phyloP scores from a whole-genome alignment of 2,797 vertebrate genomes.

The Paedocypris micromegethes region DNA sequence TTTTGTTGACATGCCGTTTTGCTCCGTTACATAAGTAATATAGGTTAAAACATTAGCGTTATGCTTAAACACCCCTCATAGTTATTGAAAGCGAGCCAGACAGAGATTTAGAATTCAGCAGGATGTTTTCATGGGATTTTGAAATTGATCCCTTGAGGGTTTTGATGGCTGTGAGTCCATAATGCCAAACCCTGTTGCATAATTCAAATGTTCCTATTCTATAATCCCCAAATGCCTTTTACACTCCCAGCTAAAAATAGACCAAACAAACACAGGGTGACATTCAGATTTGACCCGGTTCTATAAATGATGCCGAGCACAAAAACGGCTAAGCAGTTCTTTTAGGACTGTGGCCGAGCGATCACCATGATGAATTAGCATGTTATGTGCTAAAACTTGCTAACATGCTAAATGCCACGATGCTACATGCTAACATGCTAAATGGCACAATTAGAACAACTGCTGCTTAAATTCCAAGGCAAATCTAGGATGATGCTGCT shows the following conservation, averaged over 20 bases:
- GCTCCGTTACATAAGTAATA: conserved; percentile 19
- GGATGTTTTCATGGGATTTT: conserved; percentile 36
- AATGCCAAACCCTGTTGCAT: conserved; percentile 60
- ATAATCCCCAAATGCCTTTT: conserved; percentile 70
- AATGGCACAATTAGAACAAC: conserved; percentile 30
- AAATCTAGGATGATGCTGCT: conserved; percentile 12
- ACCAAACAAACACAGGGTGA: conserved; percentile 28
- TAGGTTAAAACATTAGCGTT: conserved; percentile 6
- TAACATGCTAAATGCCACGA: conserved; percentile 9
- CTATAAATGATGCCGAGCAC: conserved; percentile 46
- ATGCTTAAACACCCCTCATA: not conserved
- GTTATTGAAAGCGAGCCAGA: conserved; percentile 14
- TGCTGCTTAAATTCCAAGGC: conserved; percentile 33
- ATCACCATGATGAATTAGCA: not conserved
- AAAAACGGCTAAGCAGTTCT: conserved; percentile 31
- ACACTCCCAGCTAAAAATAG: conserved; percentile 35
- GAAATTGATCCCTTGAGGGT: conserved; percentile 28
- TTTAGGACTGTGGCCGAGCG: conserved; percentile 26
- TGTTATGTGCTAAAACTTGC: conserved; percentile 16
- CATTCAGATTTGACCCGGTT: conserved; percentile 51
- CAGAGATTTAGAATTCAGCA: conserved; percentile 28
- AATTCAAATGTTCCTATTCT: conserved; percentile 56
- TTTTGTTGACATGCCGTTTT: conserved; percentile 7
- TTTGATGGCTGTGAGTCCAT: conserved; percentile 42
- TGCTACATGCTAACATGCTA: not conserved